Evolutionary conservation across 1,140 invertebrate species (phyloP).

Genomic region (Galleria mellonella): DNA sequence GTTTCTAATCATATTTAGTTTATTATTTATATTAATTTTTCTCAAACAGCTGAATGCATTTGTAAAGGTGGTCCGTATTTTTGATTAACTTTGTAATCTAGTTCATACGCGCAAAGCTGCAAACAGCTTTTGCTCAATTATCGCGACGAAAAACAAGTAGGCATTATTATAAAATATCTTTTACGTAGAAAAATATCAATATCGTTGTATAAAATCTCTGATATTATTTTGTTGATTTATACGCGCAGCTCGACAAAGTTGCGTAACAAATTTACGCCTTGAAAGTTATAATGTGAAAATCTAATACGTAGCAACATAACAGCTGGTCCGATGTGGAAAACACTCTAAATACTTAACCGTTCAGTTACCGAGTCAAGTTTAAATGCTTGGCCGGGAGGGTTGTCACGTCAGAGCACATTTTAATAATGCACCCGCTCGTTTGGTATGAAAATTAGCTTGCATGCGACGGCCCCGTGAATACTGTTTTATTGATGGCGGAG

Average conservation of each 20-base stretch:
- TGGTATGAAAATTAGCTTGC: conserved; percentile 67
- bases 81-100: too few species aligned
- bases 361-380: conserved; percentile 38
- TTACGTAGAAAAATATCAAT: too few species aligned
- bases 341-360: conserved; percentile 31
- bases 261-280: neutral
- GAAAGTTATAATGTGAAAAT: conserved; percentile 1
- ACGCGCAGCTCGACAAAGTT: neutral
- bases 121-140: too few species aligned
- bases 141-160: too few species aligned
- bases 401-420: conserved; percentile 55
- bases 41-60: too few species aligned
- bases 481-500: conserved; percentile 49
- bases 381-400: conserved; percentile 32
- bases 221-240: too few species aligned
- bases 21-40: too few species aligned
- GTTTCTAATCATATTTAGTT: too few species aligned
- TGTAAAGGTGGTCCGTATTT: too few species aligned
- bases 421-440: conserved; percentile 68
- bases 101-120: too few species aligned
- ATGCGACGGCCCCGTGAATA: conserved; percentile 17
- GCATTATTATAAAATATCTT: too few species aligned
- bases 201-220: too few species aligned
- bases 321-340: conserved; percentile 17
- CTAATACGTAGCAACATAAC: conserved; percentile 8